Conservation (phyloP, 1,140 invertebrate species). For the Nylanderia fulva region DNA sequence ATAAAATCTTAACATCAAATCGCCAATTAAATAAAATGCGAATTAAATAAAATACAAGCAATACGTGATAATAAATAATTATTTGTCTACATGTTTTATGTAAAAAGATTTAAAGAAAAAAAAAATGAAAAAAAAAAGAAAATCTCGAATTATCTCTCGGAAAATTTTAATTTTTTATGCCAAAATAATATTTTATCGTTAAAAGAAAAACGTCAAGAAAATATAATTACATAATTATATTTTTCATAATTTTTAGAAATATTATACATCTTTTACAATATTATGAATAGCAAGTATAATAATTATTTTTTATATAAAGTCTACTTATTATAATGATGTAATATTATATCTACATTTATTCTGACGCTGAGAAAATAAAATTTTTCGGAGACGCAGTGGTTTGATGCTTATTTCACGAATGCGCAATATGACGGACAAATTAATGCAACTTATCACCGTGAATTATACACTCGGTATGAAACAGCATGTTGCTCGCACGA, state of each 20-base stretch:
- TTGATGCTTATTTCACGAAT: background rate
- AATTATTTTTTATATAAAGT: background rate
- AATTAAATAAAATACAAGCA: conserved; percentile 18
- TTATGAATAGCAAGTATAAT: background rate
- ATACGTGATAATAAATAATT: background rate
- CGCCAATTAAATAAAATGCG: no score
- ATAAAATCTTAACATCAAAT: conserved; percentile 12
- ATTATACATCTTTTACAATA: background rate
- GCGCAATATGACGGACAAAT: conserved; percentile 27
- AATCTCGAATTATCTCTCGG: background rate
- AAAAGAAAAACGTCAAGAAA: background rate
- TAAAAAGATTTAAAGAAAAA: background rate
- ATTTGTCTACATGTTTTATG: background rate
- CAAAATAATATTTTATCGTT: background rate
- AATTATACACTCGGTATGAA: conserved; percentile 50
- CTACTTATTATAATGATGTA: no score
- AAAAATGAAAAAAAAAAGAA: background rate
- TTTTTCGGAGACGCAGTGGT: background rate
- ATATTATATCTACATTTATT: background rate
- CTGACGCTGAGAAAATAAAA: no score
- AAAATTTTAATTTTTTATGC: background rate
- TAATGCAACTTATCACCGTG: conserved; percentile 26
- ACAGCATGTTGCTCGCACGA: conserved; percentile 34
- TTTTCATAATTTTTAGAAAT: background rate
- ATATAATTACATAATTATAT: background rate